phyloP scores from a whole-genome alignment of 2,888 invertebrate species.

The Ichneumoninae sp. region DNA sequence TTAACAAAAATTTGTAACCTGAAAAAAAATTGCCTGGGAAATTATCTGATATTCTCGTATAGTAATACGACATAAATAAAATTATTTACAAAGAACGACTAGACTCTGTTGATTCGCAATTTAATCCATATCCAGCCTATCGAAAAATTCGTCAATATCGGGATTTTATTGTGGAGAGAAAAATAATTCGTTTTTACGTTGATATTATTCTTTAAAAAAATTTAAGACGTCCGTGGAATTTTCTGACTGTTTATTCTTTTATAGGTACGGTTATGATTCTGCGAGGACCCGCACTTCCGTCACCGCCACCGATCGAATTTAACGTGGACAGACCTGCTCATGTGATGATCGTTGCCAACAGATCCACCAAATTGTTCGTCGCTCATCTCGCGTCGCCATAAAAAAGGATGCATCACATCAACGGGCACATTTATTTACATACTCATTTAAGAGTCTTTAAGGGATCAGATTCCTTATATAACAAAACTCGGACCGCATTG shows the following conservation, averaged over 20 bases:
- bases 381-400: conserved; percentile 37
- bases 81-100: neutral
- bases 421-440: neutral
- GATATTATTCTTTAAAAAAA: neutral
- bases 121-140: neutral
- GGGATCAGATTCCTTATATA: too few species aligned
- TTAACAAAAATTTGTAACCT: conserved; percentile 7
- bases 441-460: neutral
- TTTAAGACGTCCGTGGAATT: neutral
- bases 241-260: conserved; percentile 18
- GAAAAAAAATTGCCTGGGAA: neutral
- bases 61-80: neutral
- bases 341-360: conserved; percentile 35
- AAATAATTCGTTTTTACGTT: neutral
- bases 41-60: neutral
- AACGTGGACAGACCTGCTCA: conserved; percentile 48
- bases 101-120: neutral
- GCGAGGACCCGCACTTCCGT: neutral
- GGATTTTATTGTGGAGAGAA: neutral
- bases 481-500: too few species aligned
- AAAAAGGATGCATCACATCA: neutral
- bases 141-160: neutral
- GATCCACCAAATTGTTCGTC: conserved; percentile 17
- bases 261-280: neutral
- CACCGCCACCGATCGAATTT: conserved; percentile 28